Percentiles rank a stretch among this genome's conserved stretches.
Conservation (phyloP, 2,113 vertebrate species). For the Burhinus bistriatus region DNA sequence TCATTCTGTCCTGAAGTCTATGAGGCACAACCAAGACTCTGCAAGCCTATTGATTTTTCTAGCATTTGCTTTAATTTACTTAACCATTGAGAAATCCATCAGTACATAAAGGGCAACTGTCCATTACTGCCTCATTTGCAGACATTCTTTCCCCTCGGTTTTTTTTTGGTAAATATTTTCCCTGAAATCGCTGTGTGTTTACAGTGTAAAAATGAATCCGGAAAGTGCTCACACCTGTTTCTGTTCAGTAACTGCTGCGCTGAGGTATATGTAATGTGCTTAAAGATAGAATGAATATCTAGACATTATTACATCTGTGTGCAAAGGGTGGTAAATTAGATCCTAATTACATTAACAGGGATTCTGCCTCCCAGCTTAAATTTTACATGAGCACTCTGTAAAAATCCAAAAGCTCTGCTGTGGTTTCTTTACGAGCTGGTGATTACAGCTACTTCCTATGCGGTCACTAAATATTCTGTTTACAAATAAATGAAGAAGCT, state of each 20-base stretch:
- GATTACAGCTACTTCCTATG: constrained; percentile 90
- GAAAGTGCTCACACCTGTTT: constrained; percentile 94
- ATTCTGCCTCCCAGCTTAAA: constrained; percentile 94
- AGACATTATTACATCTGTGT: constrained; percentile 91
- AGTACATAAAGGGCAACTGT: constrained; percentile 88
- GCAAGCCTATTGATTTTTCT: constrained; percentile 88
- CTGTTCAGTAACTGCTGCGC: constrained; percentile 83
- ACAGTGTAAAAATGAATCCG: constrained; percentile 86
- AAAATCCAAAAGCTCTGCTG: constrained; percentile 86
- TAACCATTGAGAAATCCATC: constrained; percentile 88
- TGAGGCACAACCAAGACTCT: constrained; percentile 87
- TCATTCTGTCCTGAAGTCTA: constrained; percentile 88
- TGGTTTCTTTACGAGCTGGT: constrained; percentile 94
- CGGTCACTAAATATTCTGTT: constrained; percentile 88
- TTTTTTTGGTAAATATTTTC: constrained; percentile 76
- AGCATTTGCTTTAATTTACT: constrained; percentile 89
- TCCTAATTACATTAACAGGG: constrained; percentile 96
- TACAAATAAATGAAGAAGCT: constrained; percentile 94
- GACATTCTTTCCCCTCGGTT: constrained; percentile 69
- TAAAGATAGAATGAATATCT: constrained; percentile 83
- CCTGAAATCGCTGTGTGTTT: constrained; percentile 77
- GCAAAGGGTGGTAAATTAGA: constrained; percentile 92
- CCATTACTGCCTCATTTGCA: constrained; percentile 84
- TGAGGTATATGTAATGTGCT: constrained; percentile 82
- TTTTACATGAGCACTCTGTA: constrained; percentile 86